Base-by-base conservation (phyloP, 2,797 vertebrate genomes). In the Sebastes elongatus region DNA sequence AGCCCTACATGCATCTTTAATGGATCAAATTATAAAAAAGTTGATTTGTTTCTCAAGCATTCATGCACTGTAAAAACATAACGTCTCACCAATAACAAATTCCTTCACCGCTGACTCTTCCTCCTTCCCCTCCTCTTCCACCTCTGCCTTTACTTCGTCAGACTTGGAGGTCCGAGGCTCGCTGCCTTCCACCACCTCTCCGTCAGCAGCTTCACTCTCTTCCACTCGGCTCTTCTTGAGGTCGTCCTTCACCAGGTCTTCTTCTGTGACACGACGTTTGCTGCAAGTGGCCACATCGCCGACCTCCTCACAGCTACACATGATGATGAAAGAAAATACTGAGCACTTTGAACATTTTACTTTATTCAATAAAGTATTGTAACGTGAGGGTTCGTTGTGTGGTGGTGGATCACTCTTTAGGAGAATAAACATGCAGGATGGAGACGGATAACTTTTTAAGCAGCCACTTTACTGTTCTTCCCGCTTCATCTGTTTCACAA, bases 151-250 rank as follows among this genome's bases (percentile, higher is more conserved):
- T 22, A 18, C 56, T 1, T 94, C 92, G 2, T 91, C 88, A 56
- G 89, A 70, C 55, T 83, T 74, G 38, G 82, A 73, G 23, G 32
- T 80, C 1, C 84, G 85, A 11, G 59, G 27, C 30, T 85, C 73
- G 2, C 10, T 70, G 28, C 16, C 81, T 27, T 77, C 25, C 38
- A 30, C 87, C 78, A 69, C 14, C 35, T 81, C 38, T 6, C 57
- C 78, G 1, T 81, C 86, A 30, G 67, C 71, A 0, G 33, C 27
- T 0, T 71, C 74, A 0, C 9, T 76, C 74, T 74, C 69, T 7
- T 96, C 95, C 84, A 95, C 92, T 63, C 93, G 84, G 86, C 93
- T 96, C 81, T 96, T 97, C 69, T 96, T 96, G 3, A 89, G 92
- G 76, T 96, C 94, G 22, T 97, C 95, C 71, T 94, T 95, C 55